Percentiles rank a stretch among this genome's conserved stretches.
Conservation (phyloP, 2,888 invertebrate species). For the Athrips mouffetella region DNA sequence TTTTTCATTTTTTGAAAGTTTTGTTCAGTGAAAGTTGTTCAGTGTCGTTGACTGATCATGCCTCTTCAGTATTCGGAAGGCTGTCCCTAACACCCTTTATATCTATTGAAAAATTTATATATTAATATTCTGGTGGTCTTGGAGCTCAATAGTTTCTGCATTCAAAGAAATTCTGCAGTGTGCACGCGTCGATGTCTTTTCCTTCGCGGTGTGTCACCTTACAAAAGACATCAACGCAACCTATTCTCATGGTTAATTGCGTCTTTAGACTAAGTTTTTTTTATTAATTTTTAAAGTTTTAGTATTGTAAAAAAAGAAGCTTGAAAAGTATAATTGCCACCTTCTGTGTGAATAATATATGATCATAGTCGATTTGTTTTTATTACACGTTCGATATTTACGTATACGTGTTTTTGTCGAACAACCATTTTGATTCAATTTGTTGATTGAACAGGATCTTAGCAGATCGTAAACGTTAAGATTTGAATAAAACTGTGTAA, state of each 20-base stretch:
- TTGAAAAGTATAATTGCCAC: no score
- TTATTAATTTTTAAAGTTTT: neutral
- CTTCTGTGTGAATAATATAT: conserved; percentile 9
- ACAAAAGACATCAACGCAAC: neutral
- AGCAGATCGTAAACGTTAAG: neutral
- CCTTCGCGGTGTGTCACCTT: neutral
- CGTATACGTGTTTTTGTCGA: conserved; percentile 1
- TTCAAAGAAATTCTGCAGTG: no score
- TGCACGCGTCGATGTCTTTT: conserved; percentile 5
- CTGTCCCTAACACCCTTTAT: no score
- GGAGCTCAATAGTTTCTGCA: no score
- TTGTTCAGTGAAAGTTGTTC: no score
- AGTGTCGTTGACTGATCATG: no score
- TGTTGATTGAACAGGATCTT: conserved; percentile 9
- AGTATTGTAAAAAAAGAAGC: no score
- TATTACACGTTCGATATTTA: conserved; percentile 1
- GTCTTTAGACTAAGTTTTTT: no score
- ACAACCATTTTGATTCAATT: conserved; percentile 11
- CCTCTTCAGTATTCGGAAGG: no score
- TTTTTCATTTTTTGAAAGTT: no score
- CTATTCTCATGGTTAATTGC: neutral
- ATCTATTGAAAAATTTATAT: no score
- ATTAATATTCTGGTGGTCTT: no score
- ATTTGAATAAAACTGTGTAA: conserved; percentile 1
- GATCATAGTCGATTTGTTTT: neutral